A percentile compares a stretch with the other conserved stretches of the same genome.
phyloP scores from a whole-genome alignment of 2,113 vertebrate species.

The Cairina moschata region DNA sequence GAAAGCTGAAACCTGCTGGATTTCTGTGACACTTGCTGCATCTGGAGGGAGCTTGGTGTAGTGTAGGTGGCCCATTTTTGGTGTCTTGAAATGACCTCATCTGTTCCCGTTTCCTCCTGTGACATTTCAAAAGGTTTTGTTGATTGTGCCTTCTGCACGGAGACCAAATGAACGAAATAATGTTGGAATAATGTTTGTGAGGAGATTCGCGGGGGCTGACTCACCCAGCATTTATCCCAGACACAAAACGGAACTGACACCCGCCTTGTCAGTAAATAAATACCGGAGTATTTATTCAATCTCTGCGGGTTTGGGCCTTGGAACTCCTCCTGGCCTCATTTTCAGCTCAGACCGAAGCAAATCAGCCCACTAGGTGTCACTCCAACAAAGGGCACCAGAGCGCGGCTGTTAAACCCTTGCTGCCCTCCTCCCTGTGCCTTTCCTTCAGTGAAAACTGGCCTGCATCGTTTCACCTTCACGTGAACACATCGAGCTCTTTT shows the following conservation, averaged over 20 bases:
- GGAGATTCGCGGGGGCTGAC: not conserved
- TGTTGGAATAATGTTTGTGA: not conserved
- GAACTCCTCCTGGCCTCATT: not conserved
- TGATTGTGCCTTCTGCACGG: not conserved
- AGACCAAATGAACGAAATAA: not conserved
- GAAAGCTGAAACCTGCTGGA: not conserved
- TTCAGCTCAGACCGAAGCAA: not conserved
- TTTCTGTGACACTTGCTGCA: not conserved
- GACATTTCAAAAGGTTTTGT: not conserved
- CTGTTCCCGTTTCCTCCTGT: slow-evolving; percentile 44
- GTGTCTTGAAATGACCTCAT: not conserved
- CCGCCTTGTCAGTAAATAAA: too few relatives aligned
- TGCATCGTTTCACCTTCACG: not conserved
- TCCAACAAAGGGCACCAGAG: not conserved
- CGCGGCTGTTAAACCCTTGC: not conserved
- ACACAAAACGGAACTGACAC: not conserved
- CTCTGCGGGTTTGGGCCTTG: not conserved
- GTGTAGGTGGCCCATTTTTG: slow-evolving; percentile 37
- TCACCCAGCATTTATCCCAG: not conserved
- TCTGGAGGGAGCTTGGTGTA: not conserved
- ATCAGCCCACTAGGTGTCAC: slow-evolving; percentile 24
- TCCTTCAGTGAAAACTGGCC: not conserved
- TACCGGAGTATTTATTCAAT: not conserved
- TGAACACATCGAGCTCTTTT: not conserved
- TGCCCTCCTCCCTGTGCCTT: not conserved